These are phyloP conservation scores for Cacoxenus indagator DNA, from an alignment of 2,888 invertebrate species.

Conservation along the genomic window DNA sequence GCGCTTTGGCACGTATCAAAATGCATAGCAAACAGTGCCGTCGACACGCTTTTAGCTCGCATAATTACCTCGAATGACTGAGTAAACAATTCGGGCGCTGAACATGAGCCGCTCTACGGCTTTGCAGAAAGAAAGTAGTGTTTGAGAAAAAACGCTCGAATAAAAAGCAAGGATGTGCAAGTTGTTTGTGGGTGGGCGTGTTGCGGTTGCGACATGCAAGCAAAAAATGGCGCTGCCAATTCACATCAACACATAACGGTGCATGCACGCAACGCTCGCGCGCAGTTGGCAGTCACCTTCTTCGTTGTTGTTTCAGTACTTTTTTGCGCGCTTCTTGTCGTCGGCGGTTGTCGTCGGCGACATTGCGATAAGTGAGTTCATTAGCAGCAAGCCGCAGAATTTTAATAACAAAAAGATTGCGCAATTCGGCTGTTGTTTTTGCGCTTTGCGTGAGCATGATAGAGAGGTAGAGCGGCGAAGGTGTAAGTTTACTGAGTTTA, in stretches of 20 bases:
- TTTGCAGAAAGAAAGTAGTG: background rate
- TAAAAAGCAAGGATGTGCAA: background rate
- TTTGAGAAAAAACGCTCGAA: background rate
- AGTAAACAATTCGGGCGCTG: background rate
- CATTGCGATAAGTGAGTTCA: slow-evolving; percentile 16
- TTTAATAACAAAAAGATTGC: slow-evolving; percentile 3
- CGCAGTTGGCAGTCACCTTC: background rate
- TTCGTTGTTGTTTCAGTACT: too few species aligned
- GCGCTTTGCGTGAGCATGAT: background rate
- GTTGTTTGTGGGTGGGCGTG: too few species aligned
- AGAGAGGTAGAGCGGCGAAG: background rate
- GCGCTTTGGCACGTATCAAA: too few species aligned
- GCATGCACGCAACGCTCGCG: too few species aligned
- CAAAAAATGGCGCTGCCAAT: too few species aligned
- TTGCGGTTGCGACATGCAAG: too few species aligned
- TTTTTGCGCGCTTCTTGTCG: too few species aligned
- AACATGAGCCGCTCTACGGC: background rate
- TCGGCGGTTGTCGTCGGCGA: too few species aligned
- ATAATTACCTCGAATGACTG: background rate
- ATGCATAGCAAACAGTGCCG: background rate
- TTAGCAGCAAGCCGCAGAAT: slow-evolving; percentile 3
- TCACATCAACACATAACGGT: too few species aligned
- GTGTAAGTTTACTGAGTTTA: background rate
- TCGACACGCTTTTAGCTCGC: background rate
- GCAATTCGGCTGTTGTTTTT: too few species aligned